phyloP scores from a whole-genome alignment of 2,797 vertebrate genomes.

The Melopsittacus undulatus region DNA sequence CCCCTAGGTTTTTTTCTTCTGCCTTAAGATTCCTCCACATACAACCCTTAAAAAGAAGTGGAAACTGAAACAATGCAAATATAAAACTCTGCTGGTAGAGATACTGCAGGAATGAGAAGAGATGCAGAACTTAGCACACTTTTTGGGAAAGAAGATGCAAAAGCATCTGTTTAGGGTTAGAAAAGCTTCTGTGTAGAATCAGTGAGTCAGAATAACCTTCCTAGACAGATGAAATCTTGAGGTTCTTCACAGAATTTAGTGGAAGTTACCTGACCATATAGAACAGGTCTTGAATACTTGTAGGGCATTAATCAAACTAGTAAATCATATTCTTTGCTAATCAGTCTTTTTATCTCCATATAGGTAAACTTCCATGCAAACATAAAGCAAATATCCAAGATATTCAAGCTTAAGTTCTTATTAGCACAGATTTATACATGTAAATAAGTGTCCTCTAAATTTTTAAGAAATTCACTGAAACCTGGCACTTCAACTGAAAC shows the following conservation, averaged over 20 bases:
- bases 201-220: neutral
- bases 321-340: neutral
- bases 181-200: neutral
- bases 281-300: neutral
- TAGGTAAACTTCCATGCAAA: neutral
- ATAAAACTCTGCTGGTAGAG: neutral
- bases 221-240: neutral
- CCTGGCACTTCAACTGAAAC: neutral
- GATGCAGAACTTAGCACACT: neutral
- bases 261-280: neutral
- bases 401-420: neutral
- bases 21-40: neutral
- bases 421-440: neutral
- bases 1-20: neutral
- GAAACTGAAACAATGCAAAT: neutral
- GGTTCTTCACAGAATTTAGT: neutral
- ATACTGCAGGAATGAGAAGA: neutral
- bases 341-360: neutral
- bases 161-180: neutral
- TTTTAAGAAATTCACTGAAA: conserved; percentile 8
- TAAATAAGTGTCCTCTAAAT: conserved; percentile 3
- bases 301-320: neutral
- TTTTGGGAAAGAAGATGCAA: neutral
- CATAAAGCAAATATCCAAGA: neutral
- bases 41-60: neutral